Percentiles rank a stretch among this genome's conserved stretches.
Conservation (phyloP, 2,797 vertebrate species). For the Diglossa cyanea region DNA sequence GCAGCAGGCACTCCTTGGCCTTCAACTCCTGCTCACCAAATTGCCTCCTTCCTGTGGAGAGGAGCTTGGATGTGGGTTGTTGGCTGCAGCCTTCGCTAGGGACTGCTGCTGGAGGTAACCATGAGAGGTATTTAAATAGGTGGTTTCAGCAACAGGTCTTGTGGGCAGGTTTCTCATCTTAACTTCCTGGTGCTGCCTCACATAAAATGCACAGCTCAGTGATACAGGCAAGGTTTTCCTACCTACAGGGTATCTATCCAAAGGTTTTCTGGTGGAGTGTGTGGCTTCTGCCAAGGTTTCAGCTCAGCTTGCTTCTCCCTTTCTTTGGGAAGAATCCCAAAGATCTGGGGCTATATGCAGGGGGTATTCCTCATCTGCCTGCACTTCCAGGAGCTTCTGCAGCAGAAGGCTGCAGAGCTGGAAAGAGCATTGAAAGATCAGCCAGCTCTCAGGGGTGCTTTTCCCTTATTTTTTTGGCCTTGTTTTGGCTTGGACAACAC, state of each 20-base stretch:
- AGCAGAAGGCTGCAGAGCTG: not conserved
- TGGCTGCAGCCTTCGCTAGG: not conserved
- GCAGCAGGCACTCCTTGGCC: not conserved
- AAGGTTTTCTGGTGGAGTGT: not conserved
- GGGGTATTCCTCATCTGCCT: rapidly evolving
- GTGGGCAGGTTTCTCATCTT: not conserved
- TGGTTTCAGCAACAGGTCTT: not conserved
- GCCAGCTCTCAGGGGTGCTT: not conserved
- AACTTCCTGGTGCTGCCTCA: not conserved
- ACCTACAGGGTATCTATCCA: not conserved
- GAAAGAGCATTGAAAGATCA: not conserved
- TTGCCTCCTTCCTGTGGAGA: not conserved
- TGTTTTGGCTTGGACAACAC: not conserved
- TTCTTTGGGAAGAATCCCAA: not conserved
- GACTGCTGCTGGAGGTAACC: not conserved
- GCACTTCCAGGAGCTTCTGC: not conserved
- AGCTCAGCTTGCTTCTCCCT: not conserved
- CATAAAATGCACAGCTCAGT: rapidly evolving
- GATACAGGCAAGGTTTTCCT: not conserved
- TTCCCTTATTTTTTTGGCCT: not conserved
- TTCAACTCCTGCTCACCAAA: not conserved
- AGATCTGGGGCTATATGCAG: not conserved
- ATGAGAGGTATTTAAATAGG: not conserved
- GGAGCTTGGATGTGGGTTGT: not conserved
- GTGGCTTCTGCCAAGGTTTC: not conserved